These are phyloP conservation scores for Yoshiicerus persimilis DNA, from an alignment of 1,140 invertebrate species.

Conservation along the genomic window DNA sequence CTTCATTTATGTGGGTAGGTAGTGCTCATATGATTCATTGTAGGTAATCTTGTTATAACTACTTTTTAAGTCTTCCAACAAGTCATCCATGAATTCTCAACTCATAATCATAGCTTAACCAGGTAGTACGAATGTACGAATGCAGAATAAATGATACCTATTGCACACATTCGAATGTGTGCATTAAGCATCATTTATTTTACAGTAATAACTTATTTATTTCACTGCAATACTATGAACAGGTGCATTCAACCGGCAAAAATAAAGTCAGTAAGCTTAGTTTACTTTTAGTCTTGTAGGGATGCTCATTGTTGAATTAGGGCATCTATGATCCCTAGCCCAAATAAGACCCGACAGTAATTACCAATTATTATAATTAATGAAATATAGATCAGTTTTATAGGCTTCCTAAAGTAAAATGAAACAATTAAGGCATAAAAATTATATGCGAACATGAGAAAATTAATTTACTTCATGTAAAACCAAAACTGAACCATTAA, in stretches of 20 bases:
- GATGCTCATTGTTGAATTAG: not conserved
- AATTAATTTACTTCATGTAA: too few species aligned
- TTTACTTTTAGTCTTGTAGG: not conserved
- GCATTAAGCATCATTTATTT: not conserved
- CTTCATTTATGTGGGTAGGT: not conserved
- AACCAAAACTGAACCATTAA: too few species aligned
- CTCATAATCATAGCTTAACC: too few species aligned
- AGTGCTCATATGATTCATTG: not conserved
- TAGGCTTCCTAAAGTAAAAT: too few species aligned
- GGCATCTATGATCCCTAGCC: too few species aligned
- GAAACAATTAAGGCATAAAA: too few species aligned
- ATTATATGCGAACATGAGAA: too few species aligned
- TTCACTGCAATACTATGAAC: not conserved
- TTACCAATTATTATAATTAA: too few species aligned
- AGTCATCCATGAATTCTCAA: not conserved
- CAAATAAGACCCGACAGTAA: too few species aligned
- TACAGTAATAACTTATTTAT: not conserved
- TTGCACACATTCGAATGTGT: not conserved
- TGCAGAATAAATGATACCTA: too few species aligned
- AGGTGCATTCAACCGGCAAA: not conserved
- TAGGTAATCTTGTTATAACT: not conserved
- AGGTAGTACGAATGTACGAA: too few species aligned
- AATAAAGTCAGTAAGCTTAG: not conserved
- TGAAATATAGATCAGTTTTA: too few species aligned
- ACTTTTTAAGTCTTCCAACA: not conserved